These are phyloP conservation scores for Archivesica marissinica DNA, from an alignment of 1,140 invertebrate species.

Conservation along the genomic window DNA sequence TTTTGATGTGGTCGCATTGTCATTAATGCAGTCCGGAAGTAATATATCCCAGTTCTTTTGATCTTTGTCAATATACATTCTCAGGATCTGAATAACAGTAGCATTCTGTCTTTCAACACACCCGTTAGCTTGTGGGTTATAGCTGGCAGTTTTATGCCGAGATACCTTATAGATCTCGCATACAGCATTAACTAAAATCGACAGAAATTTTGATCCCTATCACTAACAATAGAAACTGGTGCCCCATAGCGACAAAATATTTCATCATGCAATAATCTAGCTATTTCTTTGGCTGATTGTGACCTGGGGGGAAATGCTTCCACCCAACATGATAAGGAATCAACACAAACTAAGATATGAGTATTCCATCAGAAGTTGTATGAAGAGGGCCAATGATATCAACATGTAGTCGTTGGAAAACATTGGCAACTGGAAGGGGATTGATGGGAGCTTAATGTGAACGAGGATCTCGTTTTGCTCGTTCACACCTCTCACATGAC, in stretches of 20 bases:
- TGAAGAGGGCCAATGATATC: slow-evolving; percentile 61
- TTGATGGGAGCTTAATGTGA: slow-evolving; percentile 1
- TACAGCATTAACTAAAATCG: slow-evolving; percentile 63
- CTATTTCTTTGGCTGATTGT: slow-evolving; percentile 50
- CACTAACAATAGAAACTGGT: slow-evolving; percentile 43
- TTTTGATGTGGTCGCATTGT: slow-evolving; percentile 24
- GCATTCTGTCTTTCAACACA: slow-evolving; percentile 60
- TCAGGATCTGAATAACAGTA: slow-evolving; percentile 27
- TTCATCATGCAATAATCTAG: slow-evolving; percentile 50
- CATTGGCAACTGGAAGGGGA: slow-evolving; percentile 32
- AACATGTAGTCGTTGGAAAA: slow-evolving; percentile 54
- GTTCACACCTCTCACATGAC: slow-evolving; percentile 43
- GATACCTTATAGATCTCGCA: slow-evolving; percentile 68
- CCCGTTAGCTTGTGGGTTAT: slow-evolving; percentile 68
- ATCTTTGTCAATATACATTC: slow-evolving; percentile 42
- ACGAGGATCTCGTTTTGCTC: neutral
- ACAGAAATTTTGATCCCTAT: slow-evolving; percentile 68
- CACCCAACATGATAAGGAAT: slow-evolving; percentile 52
- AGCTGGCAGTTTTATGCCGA: slow-evolving; percentile 63
- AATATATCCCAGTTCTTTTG: slow-evolving; percentile 48
- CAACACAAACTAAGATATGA: slow-evolving; percentile 34
- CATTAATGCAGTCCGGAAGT: slow-evolving; percentile 48
- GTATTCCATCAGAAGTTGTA: slow-evolving; percentile 38
- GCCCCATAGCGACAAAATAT: slow-evolving; percentile 66
- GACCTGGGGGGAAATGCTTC: slow-evolving; percentile 54